These are phyloP conservation scores for Patella vulgata DNA, from an alignment of 1,140 invertebrate genomes.

Conservation along the genomic window DNA sequence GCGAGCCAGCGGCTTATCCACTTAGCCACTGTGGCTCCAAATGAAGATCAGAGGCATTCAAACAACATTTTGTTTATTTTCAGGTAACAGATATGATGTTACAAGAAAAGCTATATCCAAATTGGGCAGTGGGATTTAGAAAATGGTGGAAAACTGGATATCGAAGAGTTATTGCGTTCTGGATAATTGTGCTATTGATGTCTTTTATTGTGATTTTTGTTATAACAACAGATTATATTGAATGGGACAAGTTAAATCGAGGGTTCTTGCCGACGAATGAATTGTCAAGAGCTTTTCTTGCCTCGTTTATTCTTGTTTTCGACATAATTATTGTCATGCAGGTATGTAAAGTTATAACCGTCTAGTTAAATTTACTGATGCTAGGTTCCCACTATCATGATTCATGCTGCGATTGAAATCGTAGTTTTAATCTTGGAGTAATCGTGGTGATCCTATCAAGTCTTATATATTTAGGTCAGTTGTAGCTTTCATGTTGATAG, in stretches of 20 bases:
- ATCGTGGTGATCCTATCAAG: no score
- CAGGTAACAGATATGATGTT: slow-evolving; percentile 74
- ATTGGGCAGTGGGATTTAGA: slow-evolving; percentile 66
- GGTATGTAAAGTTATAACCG: slow-evolving; percentile 56
- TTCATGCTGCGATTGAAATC: no score
- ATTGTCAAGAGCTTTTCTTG: slow-evolving; percentile 70
- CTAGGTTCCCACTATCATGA: no score
- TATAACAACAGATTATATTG: slow-evolving; percentile 71
- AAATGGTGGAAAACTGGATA: slow-evolving; percentile 67
- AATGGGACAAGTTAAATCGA: slow-evolving; percentile 70
- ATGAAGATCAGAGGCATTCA: no score
- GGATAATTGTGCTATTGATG: slow-evolving; percentile 66
- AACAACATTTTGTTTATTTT: slow-evolving; percentile 17
- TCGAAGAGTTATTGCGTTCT: slow-evolving; percentile 70
- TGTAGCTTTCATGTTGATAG: background rate
- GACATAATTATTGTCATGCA: slow-evolving; percentile 73
- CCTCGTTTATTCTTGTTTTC: slow-evolving; percentile 72
- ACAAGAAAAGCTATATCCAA: slow-evolving; percentile 71
- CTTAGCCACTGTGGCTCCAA: no score
- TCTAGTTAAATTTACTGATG: slow-evolving; percentile 8
- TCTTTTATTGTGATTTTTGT: slow-evolving; percentile 69
- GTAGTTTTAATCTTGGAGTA: no score
- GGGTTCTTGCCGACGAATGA: slow-evolving; percentile 71
- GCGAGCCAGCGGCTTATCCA: no score
- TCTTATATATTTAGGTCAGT: no score